Conservation (phyloP, 2,113 vertebrate species). For the Pelvicachromis taeniatus region DNA sequence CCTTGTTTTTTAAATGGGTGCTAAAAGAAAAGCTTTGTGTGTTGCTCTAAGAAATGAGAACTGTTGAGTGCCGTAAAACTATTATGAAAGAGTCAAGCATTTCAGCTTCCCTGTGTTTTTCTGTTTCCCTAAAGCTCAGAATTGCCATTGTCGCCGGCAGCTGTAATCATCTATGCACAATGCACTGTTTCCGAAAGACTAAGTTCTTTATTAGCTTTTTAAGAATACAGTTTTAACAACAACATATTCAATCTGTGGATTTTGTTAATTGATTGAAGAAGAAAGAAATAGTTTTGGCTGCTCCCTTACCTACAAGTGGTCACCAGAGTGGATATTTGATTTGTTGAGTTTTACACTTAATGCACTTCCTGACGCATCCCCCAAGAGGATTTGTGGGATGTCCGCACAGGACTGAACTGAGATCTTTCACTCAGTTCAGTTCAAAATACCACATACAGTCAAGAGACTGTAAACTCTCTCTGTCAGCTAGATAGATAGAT, state of each 20-base stretch:
- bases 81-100: background rate
- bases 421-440: background rate
- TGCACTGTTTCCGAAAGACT: background rate
- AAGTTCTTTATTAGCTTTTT: background rate
- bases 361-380: background rate
- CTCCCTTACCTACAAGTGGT: background rate
- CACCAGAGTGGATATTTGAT: background rate
- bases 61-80: background rate
- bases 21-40: background rate
- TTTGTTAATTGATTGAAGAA: background rate
- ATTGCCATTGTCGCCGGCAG: background rate
- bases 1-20: background rate
- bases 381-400: background rate
- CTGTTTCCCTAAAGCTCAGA: too few species aligned
- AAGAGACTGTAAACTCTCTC: background rate
- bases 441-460: too few species aligned
- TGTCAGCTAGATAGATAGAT: too few species aligned
- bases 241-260: background rate
- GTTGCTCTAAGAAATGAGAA: background rate
- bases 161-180: background rate
- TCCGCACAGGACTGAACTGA: background rate
- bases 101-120: background rate
- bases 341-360: background rate
- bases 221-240: background rate
- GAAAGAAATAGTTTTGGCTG: background rate